phyloP scores from a whole-genome alignment of 2,888 invertebrate species.

The Drosophila subsilvestris region DNA sequence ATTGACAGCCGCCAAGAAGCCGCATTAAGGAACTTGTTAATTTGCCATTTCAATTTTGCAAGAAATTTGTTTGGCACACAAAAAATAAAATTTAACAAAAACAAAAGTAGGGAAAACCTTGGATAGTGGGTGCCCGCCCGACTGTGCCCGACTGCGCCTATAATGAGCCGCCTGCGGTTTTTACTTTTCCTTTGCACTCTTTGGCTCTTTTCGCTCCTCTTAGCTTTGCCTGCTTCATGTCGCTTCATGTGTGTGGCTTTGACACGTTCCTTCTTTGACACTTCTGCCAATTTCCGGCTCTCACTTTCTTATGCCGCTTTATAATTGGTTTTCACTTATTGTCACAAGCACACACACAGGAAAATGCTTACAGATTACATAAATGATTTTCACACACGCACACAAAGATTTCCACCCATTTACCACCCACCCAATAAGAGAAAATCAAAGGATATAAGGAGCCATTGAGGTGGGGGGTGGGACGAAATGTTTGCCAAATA shows the following conservation, averaged over 20 bases:
- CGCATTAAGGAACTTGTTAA: conserved; percentile 52
- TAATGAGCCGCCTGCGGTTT: conserved; percentile 49
- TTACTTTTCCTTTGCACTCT: too few species aligned
- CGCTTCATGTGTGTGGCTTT: conserved; percentile 5
- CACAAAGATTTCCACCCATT: background rate
- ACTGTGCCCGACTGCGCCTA: too few species aligned
- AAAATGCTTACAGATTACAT: conserved; percentile 57
- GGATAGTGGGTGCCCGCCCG: too few species aligned
- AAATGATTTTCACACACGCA: conserved; percentile 51
- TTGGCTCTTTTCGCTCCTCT: background rate
- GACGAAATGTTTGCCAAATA: conserved; percentile 59
- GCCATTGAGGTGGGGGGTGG: background rate
- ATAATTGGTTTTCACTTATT: conserved; percentile 65
- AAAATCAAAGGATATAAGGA: conserved; percentile 9
- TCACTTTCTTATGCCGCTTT: conserved; percentile 49
- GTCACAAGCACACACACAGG: conserved; percentile 41
- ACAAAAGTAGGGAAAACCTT: conserved; percentile 33
- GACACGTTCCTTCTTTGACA: conserved; percentile 30
- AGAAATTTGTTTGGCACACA: too few species aligned
- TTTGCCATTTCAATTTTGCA: background rate
- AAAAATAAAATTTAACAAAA: conserved; percentile 33
- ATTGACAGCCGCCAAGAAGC: conserved; percentile 14
- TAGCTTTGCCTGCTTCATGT: background rate
- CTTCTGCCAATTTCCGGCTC: conserved; percentile 60
- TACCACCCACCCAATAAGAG: conserved; percentile 8